Evolutionary conservation across 2,797 vertebrate genomes (phyloP), one percentile per base, ranked within the genome.

Genomic region (Pteronotus mesoamericanus): DNA sequence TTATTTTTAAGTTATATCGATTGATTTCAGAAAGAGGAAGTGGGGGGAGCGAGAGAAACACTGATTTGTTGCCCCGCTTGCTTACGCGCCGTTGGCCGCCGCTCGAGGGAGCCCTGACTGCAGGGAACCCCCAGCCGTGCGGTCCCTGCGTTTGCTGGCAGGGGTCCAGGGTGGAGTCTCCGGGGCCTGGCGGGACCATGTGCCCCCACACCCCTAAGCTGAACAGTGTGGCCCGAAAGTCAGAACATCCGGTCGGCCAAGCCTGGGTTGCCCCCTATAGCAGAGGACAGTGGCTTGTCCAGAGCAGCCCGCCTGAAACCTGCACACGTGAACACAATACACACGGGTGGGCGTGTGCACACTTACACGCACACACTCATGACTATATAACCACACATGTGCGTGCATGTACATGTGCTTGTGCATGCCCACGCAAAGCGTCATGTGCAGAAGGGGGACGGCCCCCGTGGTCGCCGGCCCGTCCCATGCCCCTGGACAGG

Each of bases 371-470:
- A 32, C 9, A 11, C 24, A 22, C 64, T 39, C 12, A 7, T 2
- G 9, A 5, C 3, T 51, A n/a, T 3, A 9, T 8, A 19, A n/a
- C n/a, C n/a, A n/a, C n/a, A n/a, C n/a, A n/a, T n/a, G n/a, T n/a
- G n/a, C n/a, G 9, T 4, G 10, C 48, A 4, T 53, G 22, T 22
- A 4, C 0, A 0, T 9, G 7, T 26, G 6, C 15, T n/a, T 12
- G 3, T n/a, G 46, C 26, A 0, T 7, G 6, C 24, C 12, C 15
- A 29, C 22, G 16, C 5, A 66, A 80, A 44, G 39, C 32, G 90
- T 59, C 4, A 0, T 1, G 16, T 32, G 53, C 14, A 72, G n/a
- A 3, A 9, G n/a, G 77, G 34, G 51, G 15, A 2, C 4, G 53
- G 42, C 32, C 14, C 4, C 42, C 0, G 0, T 32, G 22, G n/a